Conservation (phyloP, 2,888 invertebrate genomes). For the Loripinus fragilis region DNA sequence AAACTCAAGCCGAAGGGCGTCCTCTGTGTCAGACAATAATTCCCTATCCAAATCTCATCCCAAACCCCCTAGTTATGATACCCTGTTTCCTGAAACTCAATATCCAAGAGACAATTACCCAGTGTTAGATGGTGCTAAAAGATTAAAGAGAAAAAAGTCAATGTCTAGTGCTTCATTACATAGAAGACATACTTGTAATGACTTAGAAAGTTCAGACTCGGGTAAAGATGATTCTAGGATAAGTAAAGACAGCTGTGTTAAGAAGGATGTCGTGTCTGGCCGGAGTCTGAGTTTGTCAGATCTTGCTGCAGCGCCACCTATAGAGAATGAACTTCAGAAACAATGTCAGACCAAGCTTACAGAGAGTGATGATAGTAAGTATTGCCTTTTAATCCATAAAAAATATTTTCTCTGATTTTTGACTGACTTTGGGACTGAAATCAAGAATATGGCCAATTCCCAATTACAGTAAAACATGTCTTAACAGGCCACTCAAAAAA, state of each 20-base stretch:
- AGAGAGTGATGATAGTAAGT: constrained; percentile 58
- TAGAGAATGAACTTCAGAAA: constrained; percentile 60
- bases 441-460: too few relatives aligned
- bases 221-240: constrained; percentile 26
- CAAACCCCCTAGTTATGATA: constrained; percentile 50
- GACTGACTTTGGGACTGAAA: too few relatives aligned
- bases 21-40: constrained; percentile 5
- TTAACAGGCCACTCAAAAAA: too few relatives aligned
- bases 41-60: constrained; percentile 35
- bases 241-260: constrained; percentile 1
- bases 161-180: constrained; percentile 59
- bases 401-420: constrained; percentile 52
- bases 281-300: constrained; percentile 67
- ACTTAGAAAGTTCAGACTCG: constrained; percentile 28
- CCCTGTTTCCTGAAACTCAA: constrained; percentile 51
- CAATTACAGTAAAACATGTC: too few relatives aligned
- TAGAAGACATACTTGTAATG: constrained; percentile 29
- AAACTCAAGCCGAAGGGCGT: not conserved
- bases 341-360: constrained; percentile 42
- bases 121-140: constrained; percentile 52
- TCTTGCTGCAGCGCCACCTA: constrained; percentile 50
- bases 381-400: not conserved
- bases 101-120: constrained; percentile 47
- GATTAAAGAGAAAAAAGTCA: constrained; percentile 54
- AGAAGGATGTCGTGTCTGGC: constrained; percentile 27